Evolutionary conservation across 2,888 invertebrate species (phyloP), one percentile per base, ranked within the genome.

Genomic region (Encarsia formosa): DNA sequence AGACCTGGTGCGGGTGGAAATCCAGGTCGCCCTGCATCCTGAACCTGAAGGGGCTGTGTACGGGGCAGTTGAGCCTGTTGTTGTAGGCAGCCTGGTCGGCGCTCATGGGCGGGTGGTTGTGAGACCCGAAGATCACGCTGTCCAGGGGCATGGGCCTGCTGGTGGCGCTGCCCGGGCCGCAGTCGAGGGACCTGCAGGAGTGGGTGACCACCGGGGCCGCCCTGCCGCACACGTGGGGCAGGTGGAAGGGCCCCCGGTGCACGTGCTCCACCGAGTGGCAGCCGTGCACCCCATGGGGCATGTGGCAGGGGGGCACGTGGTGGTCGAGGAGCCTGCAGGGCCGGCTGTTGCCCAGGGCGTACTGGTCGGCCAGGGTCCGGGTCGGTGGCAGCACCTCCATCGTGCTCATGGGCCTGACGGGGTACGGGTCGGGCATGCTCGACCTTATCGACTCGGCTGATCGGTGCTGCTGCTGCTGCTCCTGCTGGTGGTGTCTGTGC

Each of bases 1-100:
- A 34, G 51, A 43, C 45, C 56, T 56, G 58, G 64, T 70, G 75
- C 71, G 75, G 76, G 78, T 78, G 77, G 44, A 70, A 73, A 60
- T 76, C 76, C 60, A 73, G 77, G 52, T 78, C 79, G 35, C 80
- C 80, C 55, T 78, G 75, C 67, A 76, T 78, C 56, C 80, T 75
- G 69, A 83, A 86, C 59, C 87, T 77, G 72, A 84, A 86, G 22
- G 87, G 86, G 67, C 86, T 86, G 76, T 87, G 87, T 66, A 87
- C 85, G 40, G 87, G 87, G 67, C 87, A 87, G 66, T 82, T 79
- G 68, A 76, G 71, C 65, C 76, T 76, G 69, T 73, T 78, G 55
- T 71, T 76, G 61, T 69, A 76, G 74, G 77, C 76, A 71, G 76
- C 67, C 64, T 5, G 74, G 79, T 62, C 68, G 64, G 74, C 79